A percentile compares a stretch with the other conserved stretches of the same genome.
These are phyloP conservation scores for Ranitomeya imitator DNA, from an alignment of 2,113 vertebrate species.

Conservation along the genomic window DNA sequence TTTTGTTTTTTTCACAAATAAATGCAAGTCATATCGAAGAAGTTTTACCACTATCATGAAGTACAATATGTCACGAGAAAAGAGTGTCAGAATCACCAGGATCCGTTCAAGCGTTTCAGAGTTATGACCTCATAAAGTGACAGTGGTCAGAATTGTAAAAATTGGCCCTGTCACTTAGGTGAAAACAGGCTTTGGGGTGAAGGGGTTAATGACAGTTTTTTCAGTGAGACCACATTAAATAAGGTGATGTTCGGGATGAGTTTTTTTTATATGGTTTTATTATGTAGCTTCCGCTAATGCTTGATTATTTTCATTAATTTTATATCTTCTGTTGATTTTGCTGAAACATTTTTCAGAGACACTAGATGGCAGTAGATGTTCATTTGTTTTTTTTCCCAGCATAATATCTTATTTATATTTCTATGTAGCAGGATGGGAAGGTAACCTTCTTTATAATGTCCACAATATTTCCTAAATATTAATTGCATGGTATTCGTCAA, in stretches of 20 bases:
- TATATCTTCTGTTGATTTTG: background rate
- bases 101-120: no score
- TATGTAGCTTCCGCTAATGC: background rate
- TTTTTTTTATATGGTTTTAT: background rate
- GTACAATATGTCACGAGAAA: no score
- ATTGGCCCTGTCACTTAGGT: no score
- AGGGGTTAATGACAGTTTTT: no score
- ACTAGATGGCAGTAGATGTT: conserved; percentile 21
- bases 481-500: background rate
- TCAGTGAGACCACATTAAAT: background rate
- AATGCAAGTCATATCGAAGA: no score
- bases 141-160: no score
- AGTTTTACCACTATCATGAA: no score
- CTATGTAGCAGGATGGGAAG: background rate
- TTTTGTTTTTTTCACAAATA: no score
- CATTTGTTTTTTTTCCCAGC: background rate
- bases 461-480: background rate
- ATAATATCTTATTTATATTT: background rate
- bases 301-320: background rate
- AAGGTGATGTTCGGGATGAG: background rate
- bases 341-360: background rate
- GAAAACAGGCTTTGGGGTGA: no score
- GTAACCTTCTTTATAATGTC: background rate
- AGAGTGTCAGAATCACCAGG: no score
- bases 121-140: no score